A percentile compares a stretch with the other conserved stretches of the same genome.
Evolutionary conservation across 2,113 vertebrate genomes (phyloP).

Genomic region (Tyto alba): DNA sequence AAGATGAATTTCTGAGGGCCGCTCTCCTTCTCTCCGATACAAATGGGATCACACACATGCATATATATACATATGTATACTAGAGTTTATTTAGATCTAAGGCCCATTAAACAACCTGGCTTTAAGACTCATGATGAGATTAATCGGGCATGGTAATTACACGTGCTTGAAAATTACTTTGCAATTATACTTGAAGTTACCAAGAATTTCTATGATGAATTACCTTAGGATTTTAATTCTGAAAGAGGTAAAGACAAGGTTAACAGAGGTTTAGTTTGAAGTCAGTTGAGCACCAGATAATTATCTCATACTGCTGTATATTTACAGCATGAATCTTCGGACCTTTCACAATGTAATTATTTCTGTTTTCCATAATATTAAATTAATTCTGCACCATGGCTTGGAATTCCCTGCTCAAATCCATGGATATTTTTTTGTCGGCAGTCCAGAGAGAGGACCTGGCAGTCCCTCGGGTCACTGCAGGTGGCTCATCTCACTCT

Average conservation of each 20-base stretch:
- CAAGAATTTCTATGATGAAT: constrained; percentile 24
- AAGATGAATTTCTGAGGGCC: background rate
- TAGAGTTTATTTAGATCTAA: background rate
- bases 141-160: constrained; percentile 11
- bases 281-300: background rate
- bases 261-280: constrained; percentile 6
- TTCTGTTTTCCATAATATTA: background rate
- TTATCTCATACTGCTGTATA: background rate
- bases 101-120: background rate
- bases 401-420: background rate
- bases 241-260: constrained; percentile 16
- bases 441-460: background rate
- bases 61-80: background rate
- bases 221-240: background rate
- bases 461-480: background rate
- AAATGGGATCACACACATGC: background rate
- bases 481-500: background rate
- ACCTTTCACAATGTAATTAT: background rate
- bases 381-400: background rate
- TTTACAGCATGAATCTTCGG: background rate
- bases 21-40: background rate
- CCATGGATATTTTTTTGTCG: background rate
- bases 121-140: constrained; percentile 30
- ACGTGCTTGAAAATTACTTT: background rate
- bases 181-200: constrained; percentile 32